phyloP scores from a whole-genome alignment of 2,888 invertebrate genomes.

The Chrysopilus asiliformis region DNA sequence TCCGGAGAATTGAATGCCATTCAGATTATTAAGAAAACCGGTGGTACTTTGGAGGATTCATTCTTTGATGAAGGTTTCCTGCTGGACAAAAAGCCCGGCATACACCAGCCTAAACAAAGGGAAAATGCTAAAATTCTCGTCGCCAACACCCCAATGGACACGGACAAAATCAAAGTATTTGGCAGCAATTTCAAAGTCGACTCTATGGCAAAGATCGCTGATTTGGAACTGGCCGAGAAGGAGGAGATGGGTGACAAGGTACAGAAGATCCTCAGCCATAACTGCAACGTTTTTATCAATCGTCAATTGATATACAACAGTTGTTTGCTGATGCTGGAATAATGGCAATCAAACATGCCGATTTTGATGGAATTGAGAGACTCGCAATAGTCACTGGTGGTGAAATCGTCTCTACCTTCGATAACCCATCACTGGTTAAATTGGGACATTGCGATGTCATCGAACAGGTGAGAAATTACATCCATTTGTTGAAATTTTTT shows the following conservation, averaged over 20 bases:
- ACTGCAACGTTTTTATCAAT: constrained; percentile 96
- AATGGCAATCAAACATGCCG: constrained; percentile 99
- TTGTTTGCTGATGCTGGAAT: constrained; percentile 95
- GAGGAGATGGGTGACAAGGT: constrained; percentile 99
- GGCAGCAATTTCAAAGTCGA: constrained; percentile 90
- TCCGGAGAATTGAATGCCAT: constrained; percentile 92
- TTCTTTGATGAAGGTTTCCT: constrained; percentile 93
- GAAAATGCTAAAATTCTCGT: constrained; percentile 95
- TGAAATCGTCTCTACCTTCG: constrained; percentile 97
- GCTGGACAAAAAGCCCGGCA: constrained; percentile 91
- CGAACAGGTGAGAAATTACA: constrained; percentile 54
- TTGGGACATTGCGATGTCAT: constrained; percentile 90
- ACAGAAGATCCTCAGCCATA: constrained; percentile 84
- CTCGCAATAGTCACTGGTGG: constrained; percentile 94
- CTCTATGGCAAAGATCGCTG: constrained; percentile 91
- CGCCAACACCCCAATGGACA: constrained; percentile 99
- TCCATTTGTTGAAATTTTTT: background rate
- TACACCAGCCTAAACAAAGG: constrained; percentile 87
- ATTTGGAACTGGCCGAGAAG: constrained; percentile 93
- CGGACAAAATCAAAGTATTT: constrained; percentile 98
- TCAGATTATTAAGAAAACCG: constrained; percentile 94
- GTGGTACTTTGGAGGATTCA: constrained; percentile 85
- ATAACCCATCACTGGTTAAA: constrained; percentile 80
- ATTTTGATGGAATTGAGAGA: constrained; percentile 98
- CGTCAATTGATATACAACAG: constrained; percentile 97